phyloP scores from a whole-genome alignment of 1,140 invertebrate genomes.

The Temnothorax longispinosus region DNA sequence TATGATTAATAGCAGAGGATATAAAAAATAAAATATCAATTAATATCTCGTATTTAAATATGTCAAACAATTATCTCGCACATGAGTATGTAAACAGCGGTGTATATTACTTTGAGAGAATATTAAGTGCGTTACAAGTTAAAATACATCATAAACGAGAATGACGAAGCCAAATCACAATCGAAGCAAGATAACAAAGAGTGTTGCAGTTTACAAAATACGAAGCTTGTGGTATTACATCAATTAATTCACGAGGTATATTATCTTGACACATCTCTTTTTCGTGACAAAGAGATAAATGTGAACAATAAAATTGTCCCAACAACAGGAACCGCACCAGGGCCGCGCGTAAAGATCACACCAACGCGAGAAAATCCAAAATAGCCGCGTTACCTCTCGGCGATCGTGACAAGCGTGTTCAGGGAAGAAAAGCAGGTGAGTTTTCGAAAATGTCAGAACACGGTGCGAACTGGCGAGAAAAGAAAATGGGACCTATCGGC shows the following conservation, averaged over 20 bases:
- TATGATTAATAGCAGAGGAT: not conserved
- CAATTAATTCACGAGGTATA: not conserved
- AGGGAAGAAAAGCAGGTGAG: not conserved
- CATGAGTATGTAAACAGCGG: no score
- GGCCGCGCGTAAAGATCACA: not conserved
- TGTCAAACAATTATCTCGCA: no score
- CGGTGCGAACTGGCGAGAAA: not conserved
- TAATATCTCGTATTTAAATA: no score
- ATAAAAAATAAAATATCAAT: not conserved
- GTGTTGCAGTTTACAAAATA: not conserved
- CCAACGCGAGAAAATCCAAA: not conserved
- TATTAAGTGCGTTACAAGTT: not conserved
- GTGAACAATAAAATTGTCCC: not conserved
- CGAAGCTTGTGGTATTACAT: not conserved
- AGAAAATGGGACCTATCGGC: not conserved
- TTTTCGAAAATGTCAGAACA: not conserved
- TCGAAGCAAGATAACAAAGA: not conserved
- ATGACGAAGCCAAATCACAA: slow-evolving; percentile 3
- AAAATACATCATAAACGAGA: not conserved
- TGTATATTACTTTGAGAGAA: not conserved
- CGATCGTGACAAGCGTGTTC: not conserved
- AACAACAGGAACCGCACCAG: not conserved
- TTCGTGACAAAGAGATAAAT: not conserved
- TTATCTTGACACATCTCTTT: not conserved
- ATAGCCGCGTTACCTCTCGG: not conserved